Conservation (phyloP, 2,113 vertebrate genomes). For the Tautogolabrus adspersus region DNA sequence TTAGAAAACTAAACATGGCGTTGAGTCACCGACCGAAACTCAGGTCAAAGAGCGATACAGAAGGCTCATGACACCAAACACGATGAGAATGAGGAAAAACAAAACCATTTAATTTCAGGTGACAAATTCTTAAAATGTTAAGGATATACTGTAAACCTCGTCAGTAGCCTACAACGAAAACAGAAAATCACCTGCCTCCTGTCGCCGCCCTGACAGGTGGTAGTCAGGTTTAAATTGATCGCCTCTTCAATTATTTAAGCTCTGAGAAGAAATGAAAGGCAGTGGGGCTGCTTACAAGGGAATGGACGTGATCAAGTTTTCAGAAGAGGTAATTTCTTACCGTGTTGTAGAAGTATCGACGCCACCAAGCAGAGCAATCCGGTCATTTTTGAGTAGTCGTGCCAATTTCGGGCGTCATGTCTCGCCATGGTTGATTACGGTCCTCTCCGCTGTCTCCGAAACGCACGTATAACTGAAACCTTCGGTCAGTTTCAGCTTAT, state of each 20-base stretch:
- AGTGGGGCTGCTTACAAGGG: not conserved
- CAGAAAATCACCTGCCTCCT: conserved; percentile 55
- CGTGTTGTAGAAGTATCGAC: conserved; percentile 62
- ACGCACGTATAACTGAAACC: not conserved
- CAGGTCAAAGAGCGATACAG: conserved; percentile 22
- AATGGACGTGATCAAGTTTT: conserved; percentile 6
- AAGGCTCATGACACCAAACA: not conserved
- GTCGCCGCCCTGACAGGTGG: conserved; percentile 66
- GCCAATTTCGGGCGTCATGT: conserved; percentile 62
- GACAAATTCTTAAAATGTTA: not conserved
- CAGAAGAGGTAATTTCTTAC: conserved; percentile 64
- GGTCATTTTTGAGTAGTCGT: conserved; percentile 50
- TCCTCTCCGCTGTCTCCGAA: conserved; percentile 44
- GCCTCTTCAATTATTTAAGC: conserved; percentile 1
- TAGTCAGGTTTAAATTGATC: conserved; percentile 1
- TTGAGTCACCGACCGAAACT: conserved; percentile 81
- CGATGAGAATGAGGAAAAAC: not conserved
- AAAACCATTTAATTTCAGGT: not conserved
- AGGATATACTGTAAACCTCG: not conserved
- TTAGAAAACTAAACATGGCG: conserved; percentile 75
- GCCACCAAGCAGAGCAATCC: conserved; percentile 62
- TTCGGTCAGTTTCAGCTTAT: conserved; percentile 20
- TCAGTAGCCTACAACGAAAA: not conserved
- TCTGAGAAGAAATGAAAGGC: not conserved
- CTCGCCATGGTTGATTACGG: conserved; percentile 68